phyloP scores from a whole-genome alignment of 2,113 vertebrate species.

The Dasyurus viverrinus region DNA sequence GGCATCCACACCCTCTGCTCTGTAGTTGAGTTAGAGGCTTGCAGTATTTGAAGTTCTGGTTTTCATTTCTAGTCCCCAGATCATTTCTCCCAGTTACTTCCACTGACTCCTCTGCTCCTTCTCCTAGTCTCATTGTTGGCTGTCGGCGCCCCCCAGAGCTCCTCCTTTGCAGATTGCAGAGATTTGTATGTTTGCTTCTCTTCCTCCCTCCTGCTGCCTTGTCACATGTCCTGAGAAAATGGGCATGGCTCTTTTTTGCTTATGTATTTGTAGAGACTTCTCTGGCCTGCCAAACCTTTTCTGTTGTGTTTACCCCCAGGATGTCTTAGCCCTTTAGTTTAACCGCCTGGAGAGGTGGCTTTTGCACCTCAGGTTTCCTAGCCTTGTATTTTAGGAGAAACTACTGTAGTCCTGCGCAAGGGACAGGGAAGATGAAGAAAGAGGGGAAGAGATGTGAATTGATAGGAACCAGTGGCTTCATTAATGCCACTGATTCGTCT shows the following conservation, averaged over 20 bases:
- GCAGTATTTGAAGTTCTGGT: background rate
- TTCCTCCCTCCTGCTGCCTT: background rate
- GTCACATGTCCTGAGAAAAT: background rate
- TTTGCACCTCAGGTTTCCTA: conserved; percentile 45
- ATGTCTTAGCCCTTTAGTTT: conserved; percentile 71
- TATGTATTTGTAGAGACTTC: conserved; percentile 39
- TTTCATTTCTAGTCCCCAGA: background rate
- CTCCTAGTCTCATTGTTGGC: background rate
- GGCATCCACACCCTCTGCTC: background rate
- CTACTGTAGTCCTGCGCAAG: background rate
- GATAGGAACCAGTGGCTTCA: conserved; percentile 33
- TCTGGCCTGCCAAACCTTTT: conserved; percentile 41
- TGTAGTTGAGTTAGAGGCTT: background rate
- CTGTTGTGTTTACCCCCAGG: conserved; percentile 72
- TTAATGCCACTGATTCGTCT: background rate
- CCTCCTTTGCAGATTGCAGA: background rate
- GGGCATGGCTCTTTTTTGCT: background rate
- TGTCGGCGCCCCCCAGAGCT: background rate
- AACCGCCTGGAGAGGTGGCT: conserved; percentile 52
- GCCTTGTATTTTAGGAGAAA: conserved; percentile 1
- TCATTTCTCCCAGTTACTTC: background rate
- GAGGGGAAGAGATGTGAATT: background rate
- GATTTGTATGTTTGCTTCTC: background rate
- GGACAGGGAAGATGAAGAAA: background rate
- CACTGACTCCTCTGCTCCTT: background rate